These are phyloP conservation scores for Notechis scutatus DNA, from an alignment of 2,113 vertebrate genomes.

Conservation along the genomic window DNA sequence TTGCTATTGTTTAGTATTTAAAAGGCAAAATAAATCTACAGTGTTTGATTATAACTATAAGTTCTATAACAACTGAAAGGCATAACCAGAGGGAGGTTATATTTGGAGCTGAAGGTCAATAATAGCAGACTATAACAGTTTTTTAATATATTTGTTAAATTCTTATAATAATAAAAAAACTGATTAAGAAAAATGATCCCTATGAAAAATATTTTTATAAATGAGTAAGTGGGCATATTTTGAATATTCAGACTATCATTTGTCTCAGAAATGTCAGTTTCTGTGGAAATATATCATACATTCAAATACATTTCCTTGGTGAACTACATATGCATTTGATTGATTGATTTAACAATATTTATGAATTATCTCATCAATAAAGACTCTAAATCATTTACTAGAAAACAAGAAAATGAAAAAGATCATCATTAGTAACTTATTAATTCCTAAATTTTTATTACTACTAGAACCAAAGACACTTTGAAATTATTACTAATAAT, in stretches of 20 bases:
- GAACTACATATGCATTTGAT: background rate
- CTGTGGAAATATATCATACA: background rate
- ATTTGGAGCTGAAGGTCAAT: background rate
- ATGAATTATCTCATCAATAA: background rate
- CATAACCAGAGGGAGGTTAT: background rate
- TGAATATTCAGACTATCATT: background rate
- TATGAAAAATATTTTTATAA: background rate
- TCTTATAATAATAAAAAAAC: background rate
- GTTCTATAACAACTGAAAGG: background rate
- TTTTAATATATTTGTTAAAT: background rate
- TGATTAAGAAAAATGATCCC: background rate
- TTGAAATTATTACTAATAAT: background rate
- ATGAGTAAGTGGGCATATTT: background rate
- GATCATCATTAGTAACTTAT: background rate
- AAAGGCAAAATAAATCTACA: background rate
- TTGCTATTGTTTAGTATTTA: background rate
- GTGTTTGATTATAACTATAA: background rate
- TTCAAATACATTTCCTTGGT: background rate
- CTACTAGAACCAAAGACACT: background rate
- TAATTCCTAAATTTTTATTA: background rate
- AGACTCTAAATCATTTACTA: background rate
- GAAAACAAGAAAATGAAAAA: background rate
- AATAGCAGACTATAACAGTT: background rate
- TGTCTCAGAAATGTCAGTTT: background rate
- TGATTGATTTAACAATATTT: background rate